phyloP scores from a whole-genome alignment of 2,797 vertebrate species.

The Decapterus maruadsi region DNA sequence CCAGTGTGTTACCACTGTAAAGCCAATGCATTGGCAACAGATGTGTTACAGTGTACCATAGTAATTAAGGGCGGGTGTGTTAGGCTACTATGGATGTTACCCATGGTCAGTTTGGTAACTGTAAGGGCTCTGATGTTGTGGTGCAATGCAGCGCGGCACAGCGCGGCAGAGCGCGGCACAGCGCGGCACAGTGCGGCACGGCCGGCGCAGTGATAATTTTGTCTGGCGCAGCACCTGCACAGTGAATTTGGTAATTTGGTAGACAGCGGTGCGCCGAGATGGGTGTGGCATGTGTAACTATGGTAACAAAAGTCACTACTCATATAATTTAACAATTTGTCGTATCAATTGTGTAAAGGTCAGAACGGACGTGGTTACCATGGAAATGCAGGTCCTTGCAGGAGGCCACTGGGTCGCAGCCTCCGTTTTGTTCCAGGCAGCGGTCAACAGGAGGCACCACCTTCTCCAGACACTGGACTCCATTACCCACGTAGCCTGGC shows the following conservation, averaged over 20 bases:
- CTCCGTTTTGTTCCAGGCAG: constrained; percentile 89
- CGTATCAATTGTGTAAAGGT: too few species aligned
- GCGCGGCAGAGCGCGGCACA: too few species aligned
- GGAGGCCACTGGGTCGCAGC: constrained; percentile 87
- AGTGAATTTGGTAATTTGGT: too few species aligned
- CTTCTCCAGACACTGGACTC: constrained; percentile 92
- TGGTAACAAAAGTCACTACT: neutral
- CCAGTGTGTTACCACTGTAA: neutral
- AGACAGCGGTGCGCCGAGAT: too few species aligned
- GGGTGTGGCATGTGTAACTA: neutral
- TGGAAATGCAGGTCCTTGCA: constrained; percentile 93
- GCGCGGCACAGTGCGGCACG: too few species aligned
- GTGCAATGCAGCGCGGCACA: too few species aligned
- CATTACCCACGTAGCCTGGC: constrained; percentile 90
- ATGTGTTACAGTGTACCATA: neutral
- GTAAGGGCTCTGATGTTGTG: too few species aligned
- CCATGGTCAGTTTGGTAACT: neutral
- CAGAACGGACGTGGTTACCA: constrained; percentile 40
- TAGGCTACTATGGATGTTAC: neutral
- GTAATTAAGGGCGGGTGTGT: neutral
- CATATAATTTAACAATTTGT: too few species aligned
- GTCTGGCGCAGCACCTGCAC: too few species aligned
- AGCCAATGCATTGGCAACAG: neutral
- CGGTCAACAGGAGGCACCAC: constrained; percentile 88
- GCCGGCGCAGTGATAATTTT: too few species aligned